A percentile compares a stretch with the other conserved stretches of the same genome.
Conservation (phyloP, 2,888 invertebrate species). For the Desoria tigrina region DNA sequence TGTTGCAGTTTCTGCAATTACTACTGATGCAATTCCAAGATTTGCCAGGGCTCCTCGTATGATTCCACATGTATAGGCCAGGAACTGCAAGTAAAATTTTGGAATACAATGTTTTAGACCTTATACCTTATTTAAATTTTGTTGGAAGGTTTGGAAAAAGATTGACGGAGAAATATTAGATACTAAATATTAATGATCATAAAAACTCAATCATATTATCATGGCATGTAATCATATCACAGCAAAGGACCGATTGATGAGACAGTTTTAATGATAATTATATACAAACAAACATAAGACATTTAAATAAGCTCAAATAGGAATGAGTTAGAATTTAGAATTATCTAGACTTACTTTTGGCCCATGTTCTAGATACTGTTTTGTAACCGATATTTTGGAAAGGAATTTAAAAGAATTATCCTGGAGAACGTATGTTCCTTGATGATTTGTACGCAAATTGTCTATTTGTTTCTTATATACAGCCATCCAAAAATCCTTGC, state of each 20-base stretch:
- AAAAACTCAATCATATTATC: neutral
- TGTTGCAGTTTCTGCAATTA: slow-evolving; percentile 89
- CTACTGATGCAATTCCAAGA: slow-evolving; percentile 87
- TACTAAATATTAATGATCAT: neutral
- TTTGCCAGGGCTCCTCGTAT: slow-evolving; percentile 93
- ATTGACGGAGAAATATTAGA: neutral
- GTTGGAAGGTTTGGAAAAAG: no score
- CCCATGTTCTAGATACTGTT: slow-evolving; percentile 88
- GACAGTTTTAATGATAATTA: no score
- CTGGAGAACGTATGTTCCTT: slow-evolving; percentile 96
- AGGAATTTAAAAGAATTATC: slow-evolving; percentile 93
- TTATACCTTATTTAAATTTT: no score
- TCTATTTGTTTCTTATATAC: slow-evolving; percentile 98
- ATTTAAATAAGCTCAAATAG: no score
- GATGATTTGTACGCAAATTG: slow-evolving; percentile 94
- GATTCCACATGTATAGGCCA: slow-evolving; percentile 94
- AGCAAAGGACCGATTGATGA: no score
- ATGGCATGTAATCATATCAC: neutral
- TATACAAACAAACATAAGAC: no score
- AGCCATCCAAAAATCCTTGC: slow-evolving; percentile 98
- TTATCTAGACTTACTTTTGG: slow-evolving; percentile 67
- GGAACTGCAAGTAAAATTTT: slow-evolving; percentile 64
- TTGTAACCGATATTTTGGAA: slow-evolving; percentile 79
- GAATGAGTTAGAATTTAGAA: slow-evolving; percentile 4
- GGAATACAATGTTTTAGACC: neutral